A percentile compares a stretch with the other conserved stretches of the same genome.
Conservation (phyloP, 1,140 invertebrate species). For the Pseudomyrmex gracilis region DNA sequence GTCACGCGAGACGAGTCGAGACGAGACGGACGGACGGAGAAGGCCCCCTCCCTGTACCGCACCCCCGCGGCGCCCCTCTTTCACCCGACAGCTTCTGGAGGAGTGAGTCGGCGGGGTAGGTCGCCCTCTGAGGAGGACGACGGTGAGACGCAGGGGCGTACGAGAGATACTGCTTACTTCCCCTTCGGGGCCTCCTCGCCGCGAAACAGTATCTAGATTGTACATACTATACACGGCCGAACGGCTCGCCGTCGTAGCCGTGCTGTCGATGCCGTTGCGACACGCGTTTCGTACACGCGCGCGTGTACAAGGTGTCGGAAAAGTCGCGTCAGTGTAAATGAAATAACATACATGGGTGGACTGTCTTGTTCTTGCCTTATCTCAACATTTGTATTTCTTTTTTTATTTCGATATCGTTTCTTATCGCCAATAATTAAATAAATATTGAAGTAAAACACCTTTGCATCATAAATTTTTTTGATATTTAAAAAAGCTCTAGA, state of each 20-base stretch:
- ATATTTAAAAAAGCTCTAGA: neutral
- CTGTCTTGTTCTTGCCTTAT: neutral
- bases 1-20: slow-evolving; percentile 85
- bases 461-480: neutral
- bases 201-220: slow-evolving; percentile 75
- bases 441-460: neutral
- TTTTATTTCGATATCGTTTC: neutral
- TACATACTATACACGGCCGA: slow-evolving; percentile 71
- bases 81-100: slow-evolving; percentile 59
- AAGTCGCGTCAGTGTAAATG: slow-evolving; percentile 4
- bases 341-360: neutral
- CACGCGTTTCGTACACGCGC: slow-evolving; percentile 63
- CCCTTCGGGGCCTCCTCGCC: slow-evolving; percentile 74
- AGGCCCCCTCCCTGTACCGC: slow-evolving; percentile 63
- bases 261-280: slow-evolving; percentile 47
- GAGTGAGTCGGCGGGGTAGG: slow-evolving; percentile 52
- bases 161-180: slow-evolving; percentile 77
- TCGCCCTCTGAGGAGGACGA: slow-evolving; percentile 39
- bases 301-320: slow-evolving; percentile 37
- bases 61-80: slow-evolving; percentile 52
- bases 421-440: neutral
- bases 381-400: neutral
- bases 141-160: slow-evolving; percentile 60
- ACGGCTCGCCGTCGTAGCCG: slow-evolving; percentile 64
- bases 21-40: slow-evolving; percentile 80